phyloP scores from a whole-genome alignment of 2,797 vertebrate species.

The Huso huso region DNA sequence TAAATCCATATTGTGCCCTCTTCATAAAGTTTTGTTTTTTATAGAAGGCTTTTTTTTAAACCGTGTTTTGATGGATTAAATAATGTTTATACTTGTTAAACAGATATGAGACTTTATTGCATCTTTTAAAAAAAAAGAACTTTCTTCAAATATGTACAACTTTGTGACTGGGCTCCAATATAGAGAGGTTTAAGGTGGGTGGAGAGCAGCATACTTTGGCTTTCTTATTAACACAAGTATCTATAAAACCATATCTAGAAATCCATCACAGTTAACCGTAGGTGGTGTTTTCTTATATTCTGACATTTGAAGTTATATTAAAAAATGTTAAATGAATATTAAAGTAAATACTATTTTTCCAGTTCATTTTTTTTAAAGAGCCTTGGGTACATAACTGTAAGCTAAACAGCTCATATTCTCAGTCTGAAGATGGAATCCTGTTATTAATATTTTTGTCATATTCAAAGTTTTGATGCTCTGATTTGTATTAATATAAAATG shows the following conservation, averaged over 20 bases:
- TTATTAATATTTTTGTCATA: constrained; percentile 49
- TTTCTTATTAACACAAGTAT: neutral
- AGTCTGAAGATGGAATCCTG: constrained; percentile 46
- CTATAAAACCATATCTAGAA: constrained; percentile 12
- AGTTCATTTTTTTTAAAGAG: constrained; percentile 1
- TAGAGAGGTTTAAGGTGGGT: too few relatives aligned
- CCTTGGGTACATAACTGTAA: neutral
- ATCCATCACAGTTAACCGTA: neutral
- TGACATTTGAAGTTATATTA: constrained; percentile 28
- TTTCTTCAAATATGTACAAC: too few relatives aligned
- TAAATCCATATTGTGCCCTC: too few relatives aligned
- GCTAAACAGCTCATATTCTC: constrained; percentile 6
- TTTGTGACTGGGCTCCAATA: too few relatives aligned
- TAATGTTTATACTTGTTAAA: too few relatives aligned
- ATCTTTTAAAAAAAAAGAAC: too few relatives aligned
- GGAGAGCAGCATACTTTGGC: too few relatives aligned
- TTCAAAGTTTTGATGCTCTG: constrained; percentile 41
- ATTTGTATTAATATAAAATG: constrained; percentile 47
- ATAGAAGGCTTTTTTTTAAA: too few relatives aligned
- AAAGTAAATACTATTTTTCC: constrained; percentile 24
- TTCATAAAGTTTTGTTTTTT: too few relatives aligned
- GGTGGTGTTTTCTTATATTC: constrained; percentile 5
- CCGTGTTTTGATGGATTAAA: too few relatives aligned
- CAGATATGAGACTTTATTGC: too few relatives aligned
- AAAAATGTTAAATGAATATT: constrained; percentile 26